These are phyloP conservation scores for Aspidoscelis tigris DNA, from an alignment of 2,113 vertebrate species.

Conservation along the genomic window DNA sequence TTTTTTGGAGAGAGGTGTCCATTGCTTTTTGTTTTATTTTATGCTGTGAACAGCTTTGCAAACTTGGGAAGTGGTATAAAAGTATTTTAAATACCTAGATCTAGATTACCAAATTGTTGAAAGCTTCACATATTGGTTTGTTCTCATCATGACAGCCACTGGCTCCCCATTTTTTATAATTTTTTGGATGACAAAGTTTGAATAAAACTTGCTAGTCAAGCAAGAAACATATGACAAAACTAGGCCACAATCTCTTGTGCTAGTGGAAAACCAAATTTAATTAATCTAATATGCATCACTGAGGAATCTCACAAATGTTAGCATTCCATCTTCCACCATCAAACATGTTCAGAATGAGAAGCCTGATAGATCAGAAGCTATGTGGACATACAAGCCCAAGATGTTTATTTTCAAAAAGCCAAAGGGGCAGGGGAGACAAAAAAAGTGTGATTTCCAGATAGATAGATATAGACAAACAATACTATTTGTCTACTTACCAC, in stretches of 20 bases:
- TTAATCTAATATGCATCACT: too few relatives aligned
- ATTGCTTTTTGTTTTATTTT: too few relatives aligned
- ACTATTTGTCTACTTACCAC: conserved; percentile 84
- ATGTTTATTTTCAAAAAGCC: conserved; percentile 11
- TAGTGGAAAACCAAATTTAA: neutral
- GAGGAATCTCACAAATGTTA: too few relatives aligned
- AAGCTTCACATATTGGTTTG: neutral
- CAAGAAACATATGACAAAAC: neutral
- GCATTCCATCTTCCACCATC: too few relatives aligned
- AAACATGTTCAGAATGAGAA: neutral
- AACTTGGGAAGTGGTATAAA: too few relatives aligned
- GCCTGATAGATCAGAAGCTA: neutral
- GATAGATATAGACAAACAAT: neutral
- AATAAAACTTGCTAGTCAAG: neutral
- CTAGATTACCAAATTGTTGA: neutral
- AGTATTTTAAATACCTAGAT: too few relatives aligned
- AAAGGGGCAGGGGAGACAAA: neutral
- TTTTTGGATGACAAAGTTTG: neutral
- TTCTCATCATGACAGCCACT: neutral
- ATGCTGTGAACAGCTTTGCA: too few relatives aligned
- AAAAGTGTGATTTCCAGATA: neutral
- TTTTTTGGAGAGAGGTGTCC: too few relatives aligned
- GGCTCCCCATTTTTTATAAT: neutral
- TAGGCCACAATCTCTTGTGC: neutral
- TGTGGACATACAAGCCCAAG: too few relatives aligned